Percentiles rank a stretch among this genome's conserved stretches.
phyloP scores from a whole-genome alignment of 2,888 invertebrate genomes.

The Seira sanloemensis region DNA sequence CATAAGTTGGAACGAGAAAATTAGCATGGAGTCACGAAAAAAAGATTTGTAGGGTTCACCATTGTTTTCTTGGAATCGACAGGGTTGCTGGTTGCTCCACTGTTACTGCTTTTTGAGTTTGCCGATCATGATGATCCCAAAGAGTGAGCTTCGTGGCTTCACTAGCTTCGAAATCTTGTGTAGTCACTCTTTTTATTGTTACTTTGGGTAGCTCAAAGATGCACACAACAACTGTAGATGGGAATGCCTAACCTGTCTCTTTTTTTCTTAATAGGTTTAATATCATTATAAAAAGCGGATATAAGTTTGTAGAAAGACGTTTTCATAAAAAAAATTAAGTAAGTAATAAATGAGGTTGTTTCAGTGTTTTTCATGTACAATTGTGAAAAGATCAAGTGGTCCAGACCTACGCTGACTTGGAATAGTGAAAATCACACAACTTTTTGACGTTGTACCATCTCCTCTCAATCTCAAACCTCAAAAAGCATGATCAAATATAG shows the following conservation, averaged over 20 bases:
- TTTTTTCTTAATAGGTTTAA: too few relatives aligned
- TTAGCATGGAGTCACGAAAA: constrained; percentile 28
- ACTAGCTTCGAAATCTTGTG: too few relatives aligned
- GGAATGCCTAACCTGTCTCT: too few relatives aligned
- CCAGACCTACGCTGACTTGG: neutral
- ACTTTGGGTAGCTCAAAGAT: neutral
- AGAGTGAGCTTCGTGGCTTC: too few relatives aligned
- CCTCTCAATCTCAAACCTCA: too few relatives aligned
- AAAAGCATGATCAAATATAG: too few relatives aligned
- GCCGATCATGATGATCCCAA: constrained; percentile 14
- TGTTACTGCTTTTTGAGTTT: constrained; percentile 6
- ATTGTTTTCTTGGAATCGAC: constrained; percentile 50
- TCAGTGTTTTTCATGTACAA: too few relatives aligned
- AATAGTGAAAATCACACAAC: too few relatives aligned
- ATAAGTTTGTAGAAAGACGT: neutral
- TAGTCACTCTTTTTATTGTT: neutral
- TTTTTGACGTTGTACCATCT: too few relatives aligned
- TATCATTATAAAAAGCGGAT: neutral
- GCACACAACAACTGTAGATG: neutral
- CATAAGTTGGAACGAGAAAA: neutral
- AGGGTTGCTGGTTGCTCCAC: constrained; percentile 26
- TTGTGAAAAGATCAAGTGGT: neutral
- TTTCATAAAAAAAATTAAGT: neutral
- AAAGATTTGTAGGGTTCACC: constrained; percentile 44
- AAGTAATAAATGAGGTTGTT: neutral